Evolutionary conservation across 1,140 invertebrate genomes (phyloP), one percentile per base, ranked within the genome.

Genomic region (Drosophila virilis): DNA sequence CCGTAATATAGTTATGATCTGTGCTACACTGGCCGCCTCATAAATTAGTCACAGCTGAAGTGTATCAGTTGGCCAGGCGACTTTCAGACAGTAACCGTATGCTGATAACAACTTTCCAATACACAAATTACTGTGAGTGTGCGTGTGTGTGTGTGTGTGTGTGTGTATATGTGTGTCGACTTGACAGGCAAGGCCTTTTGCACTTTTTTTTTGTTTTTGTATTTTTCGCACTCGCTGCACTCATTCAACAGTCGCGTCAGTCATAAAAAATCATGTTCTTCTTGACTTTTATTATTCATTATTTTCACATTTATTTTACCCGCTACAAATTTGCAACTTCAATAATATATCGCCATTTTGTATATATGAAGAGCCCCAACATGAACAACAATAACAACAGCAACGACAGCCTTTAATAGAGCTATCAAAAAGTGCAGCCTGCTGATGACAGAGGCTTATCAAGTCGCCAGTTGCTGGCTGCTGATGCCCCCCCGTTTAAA

Each of bases 221-320:
- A 9, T 57, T 22, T 40, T 33, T 78, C 35, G 40, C 50, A 17
- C 37, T 33, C 38, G n/a, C 3, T 12, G 35, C 65, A 51, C 54
- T 74, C 69, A 78, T 78, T 81, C 65, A 60, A 46, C 42, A 58
- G 66, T 35, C 50, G 57, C 57, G 52, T 62, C 62, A 81, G 77
- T 72, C 77, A 88, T 79, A 80, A 83, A 83, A 80, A 83, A 55
- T 80, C 84, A 89, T 89, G 83, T 88, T 72, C 78, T 60, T 80
- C 60, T 76, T 82, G 84, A 89, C 84, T 89, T 89, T 89, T 89
- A 89, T 89, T 89, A 89, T 89, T 89, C 84, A 89, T 89, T 89
- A 89, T 89, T 75, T 84, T 78, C 84, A 52, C 84, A 89, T 89
- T 89, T 88, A 89, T 89, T 89, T 89, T 50, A 65, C 40, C 50